Evolutionary conservation across 2,797 vertebrate genomes (phyloP).

Genomic region (Falco novaeseelandiae): DNA sequence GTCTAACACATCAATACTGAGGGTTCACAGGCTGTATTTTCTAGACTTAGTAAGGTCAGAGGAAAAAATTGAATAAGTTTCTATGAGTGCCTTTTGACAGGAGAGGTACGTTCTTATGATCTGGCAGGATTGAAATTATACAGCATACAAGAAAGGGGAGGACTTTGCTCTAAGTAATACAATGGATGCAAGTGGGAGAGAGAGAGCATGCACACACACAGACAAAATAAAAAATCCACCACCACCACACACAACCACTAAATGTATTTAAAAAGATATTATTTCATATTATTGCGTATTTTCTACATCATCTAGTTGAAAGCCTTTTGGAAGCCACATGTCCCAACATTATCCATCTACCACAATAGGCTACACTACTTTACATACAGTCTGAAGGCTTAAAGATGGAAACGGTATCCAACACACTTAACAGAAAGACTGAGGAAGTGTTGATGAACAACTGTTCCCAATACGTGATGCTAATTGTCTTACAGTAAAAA

Average conservation of each 20-base stretch:
- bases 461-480: neutral
- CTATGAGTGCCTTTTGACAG: neutral
- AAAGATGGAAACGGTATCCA: neutral
- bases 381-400: neutral
- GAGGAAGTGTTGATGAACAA: neutral
- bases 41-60: neutral
- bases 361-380: neutral
- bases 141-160: neutral
- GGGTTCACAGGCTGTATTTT: neutral
- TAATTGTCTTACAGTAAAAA: neutral
- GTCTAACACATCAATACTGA: neutral
- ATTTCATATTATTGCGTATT: neutral
- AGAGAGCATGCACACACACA: accelerated
- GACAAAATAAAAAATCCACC: neutral
- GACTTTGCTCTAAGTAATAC: neutral
- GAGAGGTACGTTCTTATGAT: neutral
- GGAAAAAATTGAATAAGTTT: neutral
- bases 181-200: neutral
- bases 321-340: neutral
- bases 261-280: neutral
- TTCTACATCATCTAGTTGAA: neutral
- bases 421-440: neutral
- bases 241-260: neutral
- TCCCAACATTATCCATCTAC: neutral
- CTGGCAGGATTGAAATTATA: neutral